A percentile compares a stretch with the other conserved stretches of the same genome.
phyloP scores from a whole-genome alignment of 92 coral and sea anemone genomes.

The Siderastrea siderea region DNA sequence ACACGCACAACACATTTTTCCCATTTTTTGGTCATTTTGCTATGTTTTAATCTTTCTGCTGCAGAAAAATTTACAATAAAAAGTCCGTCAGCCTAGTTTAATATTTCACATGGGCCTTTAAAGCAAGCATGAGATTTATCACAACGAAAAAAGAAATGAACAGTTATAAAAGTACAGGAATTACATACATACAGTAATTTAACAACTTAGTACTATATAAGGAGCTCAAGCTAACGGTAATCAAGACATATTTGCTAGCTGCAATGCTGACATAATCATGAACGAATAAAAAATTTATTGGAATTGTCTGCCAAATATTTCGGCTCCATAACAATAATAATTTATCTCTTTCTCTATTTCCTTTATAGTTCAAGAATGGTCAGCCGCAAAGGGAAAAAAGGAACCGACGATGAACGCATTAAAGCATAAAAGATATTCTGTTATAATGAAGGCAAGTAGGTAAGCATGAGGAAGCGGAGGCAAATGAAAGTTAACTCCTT shows the following conservation, averaged over 20 bases:
- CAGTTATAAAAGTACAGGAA: slow-evolving; percentile 39
- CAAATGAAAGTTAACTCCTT: background rate
- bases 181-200: slow-evolving; percentile 29
- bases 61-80: slow-evolving; percentile 62
- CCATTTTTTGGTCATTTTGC: slow-evolving; percentile 52
- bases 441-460: background rate
- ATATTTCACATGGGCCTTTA: slow-evolving; percentile 44
- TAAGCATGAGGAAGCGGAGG: background rate
- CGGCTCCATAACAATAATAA: slow-evolving; percentile 57
- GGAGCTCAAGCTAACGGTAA: slow-evolving; percentile 1
- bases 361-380: slow-evolving; percentile 48
- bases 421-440: background rate
- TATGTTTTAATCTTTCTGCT: slow-evolving; percentile 61
- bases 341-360: slow-evolving; percentile 44
- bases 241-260: slow-evolving; percentile 23
- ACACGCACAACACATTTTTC: slow-evolving; percentile 11
- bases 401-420: background rate
- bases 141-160: slow-evolving; percentile 20
- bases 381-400: slow-evolving; percentile 25
- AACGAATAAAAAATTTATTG: slow-evolving; percentile 55
- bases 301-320: slow-evolving; percentile 52
- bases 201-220: background rate
- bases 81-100: slow-evolving; percentile 43
- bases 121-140: slow-evolving; percentile 35
- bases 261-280: slow-evolving; percentile 51